phyloP scores from a whole-genome alignment of 2,888 invertebrate species.

The Ectropis crepuscularia region DNA sequence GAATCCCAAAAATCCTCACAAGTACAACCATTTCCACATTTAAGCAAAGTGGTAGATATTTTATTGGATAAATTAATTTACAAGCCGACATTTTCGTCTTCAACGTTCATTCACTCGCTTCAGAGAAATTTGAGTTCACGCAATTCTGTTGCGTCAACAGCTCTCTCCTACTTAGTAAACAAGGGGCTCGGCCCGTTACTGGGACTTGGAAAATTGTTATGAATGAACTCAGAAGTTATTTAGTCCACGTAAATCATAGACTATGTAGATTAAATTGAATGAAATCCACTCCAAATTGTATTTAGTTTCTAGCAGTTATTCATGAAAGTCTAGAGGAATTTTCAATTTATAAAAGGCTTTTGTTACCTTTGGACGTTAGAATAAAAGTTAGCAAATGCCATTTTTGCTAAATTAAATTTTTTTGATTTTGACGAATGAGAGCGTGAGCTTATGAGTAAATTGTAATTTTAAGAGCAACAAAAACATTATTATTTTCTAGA shows the following conservation, averaged over 20 bases:
- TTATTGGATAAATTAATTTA: conserved; percentile 12
- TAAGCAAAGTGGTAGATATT: conserved; percentile 8
- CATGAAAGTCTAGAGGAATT: too few relatives aligned
- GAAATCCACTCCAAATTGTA: conserved; percentile 1
- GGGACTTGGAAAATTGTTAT: conserved; percentile 32
- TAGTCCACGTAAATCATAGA: conserved; percentile 11
- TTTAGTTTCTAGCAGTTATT: background rate
- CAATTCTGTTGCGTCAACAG: conserved; percentile 45
- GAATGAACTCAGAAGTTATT: conserved; percentile 25
- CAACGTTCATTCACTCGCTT: conserved; percentile 12
- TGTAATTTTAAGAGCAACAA: too few relatives aligned
- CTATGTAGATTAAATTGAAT: conserved; percentile 10
- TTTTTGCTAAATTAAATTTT: too few relatives aligned
- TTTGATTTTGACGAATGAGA: too few relatives aligned
- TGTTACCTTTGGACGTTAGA: too few relatives aligned
- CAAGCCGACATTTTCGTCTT: conserved; percentile 2
- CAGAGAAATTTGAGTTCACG: conserved; percentile 34
- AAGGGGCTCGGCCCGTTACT: conserved; percentile 52
- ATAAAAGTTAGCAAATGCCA: too few relatives aligned
- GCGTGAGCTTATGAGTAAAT: too few relatives aligned
- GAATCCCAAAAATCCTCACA: too few relatives aligned
- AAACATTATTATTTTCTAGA: too few relatives aligned
- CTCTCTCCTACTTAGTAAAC: conserved; percentile 76
- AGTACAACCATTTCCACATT: conserved; percentile 5
- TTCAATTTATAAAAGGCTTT: too few relatives aligned